Conservation (phyloP, 2,888 invertebrate species). For the Asteroscopus sphinx region DNA sequence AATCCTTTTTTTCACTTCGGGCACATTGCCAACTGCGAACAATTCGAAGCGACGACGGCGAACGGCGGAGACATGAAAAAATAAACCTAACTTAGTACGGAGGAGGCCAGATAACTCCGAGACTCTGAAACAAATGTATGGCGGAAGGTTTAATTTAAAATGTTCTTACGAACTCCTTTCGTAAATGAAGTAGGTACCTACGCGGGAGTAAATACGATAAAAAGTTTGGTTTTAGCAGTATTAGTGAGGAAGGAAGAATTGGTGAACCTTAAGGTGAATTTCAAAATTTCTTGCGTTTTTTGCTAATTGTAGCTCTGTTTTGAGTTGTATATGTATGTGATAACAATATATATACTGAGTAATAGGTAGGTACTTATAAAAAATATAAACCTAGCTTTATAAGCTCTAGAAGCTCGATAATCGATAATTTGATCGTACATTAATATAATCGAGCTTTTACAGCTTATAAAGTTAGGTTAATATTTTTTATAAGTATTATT, state of each 20-base stretch:
- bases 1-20: constrained; percentile 35
- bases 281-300: too few species aligned
- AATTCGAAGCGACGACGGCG: constrained; percentile 38
- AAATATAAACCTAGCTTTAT: too few species aligned
- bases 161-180: constrained; percentile 29
- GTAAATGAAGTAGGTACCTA: constrained; percentile 27
- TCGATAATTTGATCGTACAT: too few species aligned
- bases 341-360: too few species aligned
- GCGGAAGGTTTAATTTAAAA: constrained; percentile 54
- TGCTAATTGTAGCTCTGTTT: too few species aligned
- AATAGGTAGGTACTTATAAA: too few species aligned
- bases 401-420: too few species aligned
- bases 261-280: too few species aligned
- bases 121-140: constrained; percentile 49
- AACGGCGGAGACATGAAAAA: constrained; percentile 46
- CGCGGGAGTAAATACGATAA: constrained; percentile 23
- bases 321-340: too few species aligned
- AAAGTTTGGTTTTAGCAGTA: constrained; percentile 4
- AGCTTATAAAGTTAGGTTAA: too few species aligned
- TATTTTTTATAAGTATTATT: too few species aligned
- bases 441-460: too few species aligned
- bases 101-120: constrained; percentile 36
- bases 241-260: not conserved
- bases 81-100: constrained; percentile 41
- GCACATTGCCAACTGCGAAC: constrained; percentile 48